Percentiles rank a stretch among this genome's conserved stretches.
Evolutionary conservation across 1,140 invertebrate genomes (phyloP).

Genomic region (Mizuhopecten yessoensis): DNA sequence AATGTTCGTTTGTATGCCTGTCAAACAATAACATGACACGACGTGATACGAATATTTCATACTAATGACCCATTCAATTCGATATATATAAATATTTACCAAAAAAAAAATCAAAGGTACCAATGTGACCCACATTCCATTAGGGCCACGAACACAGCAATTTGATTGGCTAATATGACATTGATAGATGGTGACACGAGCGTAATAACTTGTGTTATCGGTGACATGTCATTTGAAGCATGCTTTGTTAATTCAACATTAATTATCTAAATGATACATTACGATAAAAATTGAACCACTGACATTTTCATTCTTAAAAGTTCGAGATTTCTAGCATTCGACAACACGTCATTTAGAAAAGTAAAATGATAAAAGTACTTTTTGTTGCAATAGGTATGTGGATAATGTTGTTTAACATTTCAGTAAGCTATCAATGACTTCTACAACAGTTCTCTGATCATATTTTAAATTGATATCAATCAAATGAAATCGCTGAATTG

Average conservation of each 20-base stretch:
- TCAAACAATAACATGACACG: background rate
- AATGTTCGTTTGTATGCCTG: background rate
- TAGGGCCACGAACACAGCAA: background rate
- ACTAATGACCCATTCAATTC: background rate
- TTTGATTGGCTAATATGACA: constrained; percentile 3
- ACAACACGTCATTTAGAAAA: too few species aligned
- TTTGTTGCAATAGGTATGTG: too few species aligned
- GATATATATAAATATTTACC: too few species aligned
- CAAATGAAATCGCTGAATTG: too few species aligned
- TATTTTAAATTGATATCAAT: too few species aligned
- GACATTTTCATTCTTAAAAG: background rate
- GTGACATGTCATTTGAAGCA: background rate
- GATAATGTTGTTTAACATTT: too few species aligned
- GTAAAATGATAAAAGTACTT: too few species aligned
- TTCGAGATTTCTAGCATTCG: too few species aligned
- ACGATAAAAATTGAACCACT: background rate
- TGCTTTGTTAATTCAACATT: background rate
- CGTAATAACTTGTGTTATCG: background rate
- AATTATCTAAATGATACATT: background rate
- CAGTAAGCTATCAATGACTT: too few species aligned
- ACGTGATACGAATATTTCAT: background rate
- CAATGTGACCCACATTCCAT: constrained; percentile 19
- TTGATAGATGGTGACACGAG: background rate
- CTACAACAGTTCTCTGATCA: too few species aligned
- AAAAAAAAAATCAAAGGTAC: background rate